Evolutionary conservation across 2,888 invertebrate species (phyloP).

Genomic region (Acrobasis consociella): DNA sequence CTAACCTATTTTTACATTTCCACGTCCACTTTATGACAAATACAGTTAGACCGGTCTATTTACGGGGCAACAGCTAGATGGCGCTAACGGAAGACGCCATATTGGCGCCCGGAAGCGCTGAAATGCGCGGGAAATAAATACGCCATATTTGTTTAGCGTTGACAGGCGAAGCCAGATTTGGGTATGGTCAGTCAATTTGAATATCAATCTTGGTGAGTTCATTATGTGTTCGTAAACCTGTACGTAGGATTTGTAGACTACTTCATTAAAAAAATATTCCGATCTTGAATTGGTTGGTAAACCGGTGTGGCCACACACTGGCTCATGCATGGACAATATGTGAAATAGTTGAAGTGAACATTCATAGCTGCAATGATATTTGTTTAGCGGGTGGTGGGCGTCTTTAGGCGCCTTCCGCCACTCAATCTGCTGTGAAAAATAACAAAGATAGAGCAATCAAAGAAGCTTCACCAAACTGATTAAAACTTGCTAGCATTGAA

Average conservation of each 20-base stretch:
- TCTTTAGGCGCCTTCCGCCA: too few relatives aligned
- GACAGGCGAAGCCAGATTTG: slow-evolving; percentile 8
- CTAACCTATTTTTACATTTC: slow-evolving; percentile 12
- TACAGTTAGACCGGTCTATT: slow-evolving; percentile 24
- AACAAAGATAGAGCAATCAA: too few relatives aligned
- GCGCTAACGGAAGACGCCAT: slow-evolving; percentile 25
- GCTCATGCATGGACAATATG: too few relatives aligned
- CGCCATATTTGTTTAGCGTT: slow-evolving; percentile 20
- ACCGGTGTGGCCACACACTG: too few relatives aligned
- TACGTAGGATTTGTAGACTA: neutral
- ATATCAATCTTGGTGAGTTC: neutral
- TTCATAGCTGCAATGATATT: too few relatives aligned
- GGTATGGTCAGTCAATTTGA: slow-evolving; percentile 1
- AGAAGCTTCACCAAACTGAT: too few relatives aligned
- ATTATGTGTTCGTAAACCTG: slow-evolving; percentile 3
- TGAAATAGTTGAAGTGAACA: too few relatives aligned
- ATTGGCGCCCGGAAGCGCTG: slow-evolving; percentile 28
- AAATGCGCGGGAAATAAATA: slow-evolving; percentile 21
- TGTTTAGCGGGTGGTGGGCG: too few relatives aligned
- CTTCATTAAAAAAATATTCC: too few relatives aligned
- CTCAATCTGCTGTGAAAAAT: too few relatives aligned
- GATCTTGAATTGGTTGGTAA: too few relatives aligned
- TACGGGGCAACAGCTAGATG: slow-evolving; percentile 29
- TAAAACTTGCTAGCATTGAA: too few relatives aligned
- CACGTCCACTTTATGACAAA: slow-evolving; percentile 5